Conservation (phyloP, 2,888 invertebrate species). For the Ypsolopha sequella region DNA sequence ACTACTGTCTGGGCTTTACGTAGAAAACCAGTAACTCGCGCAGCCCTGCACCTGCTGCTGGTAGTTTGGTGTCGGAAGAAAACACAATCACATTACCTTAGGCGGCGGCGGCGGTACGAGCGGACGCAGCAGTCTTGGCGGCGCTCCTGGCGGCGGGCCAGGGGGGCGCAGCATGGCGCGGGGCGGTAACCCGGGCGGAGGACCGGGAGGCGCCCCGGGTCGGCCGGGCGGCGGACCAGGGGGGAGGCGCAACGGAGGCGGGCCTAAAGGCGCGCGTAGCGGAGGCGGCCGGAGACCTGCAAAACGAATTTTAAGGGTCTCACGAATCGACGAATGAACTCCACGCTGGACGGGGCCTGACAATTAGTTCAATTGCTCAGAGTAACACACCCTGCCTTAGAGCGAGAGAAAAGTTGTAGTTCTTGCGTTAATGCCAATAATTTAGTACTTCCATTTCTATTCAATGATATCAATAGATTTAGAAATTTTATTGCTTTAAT, state of each 20-base stretch:
- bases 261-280: slow-evolving; percentile 19
- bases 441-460: too few species aligned
- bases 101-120: slow-evolving; percentile 69
- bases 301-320: too few species aligned
- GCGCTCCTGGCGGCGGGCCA: slow-evolving; percentile 76
- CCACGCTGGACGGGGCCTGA: too few species aligned
- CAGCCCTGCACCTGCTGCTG: slow-evolving; percentile 11
- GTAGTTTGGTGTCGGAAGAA: slow-evolving; percentile 30
- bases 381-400: too few species aligned
- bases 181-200: slow-evolving; percentile 72
- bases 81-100: slow-evolving; percentile 10
- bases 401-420: too few species aligned
- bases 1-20: too few species aligned
- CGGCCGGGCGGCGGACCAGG: slow-evolving; percentile 21
- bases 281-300: slow-evolving; percentile 21
- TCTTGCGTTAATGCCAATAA: too few species aligned
- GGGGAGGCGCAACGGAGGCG: slow-evolving; percentile 9
- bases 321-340: too few species aligned
- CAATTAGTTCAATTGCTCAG: too few species aligned
- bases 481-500: too few species aligned
- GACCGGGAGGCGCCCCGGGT: slow-evolving; percentile 15
- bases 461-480: too few species aligned
- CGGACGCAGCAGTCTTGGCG: slow-evolving; percentile 66
- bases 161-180: slow-evolving; percentile 62
- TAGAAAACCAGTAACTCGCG: too few species aligned